Evolutionary conservation across 2,797 vertebrate genomes (phyloP).

Genomic region (Meda fulgida): DNA sequence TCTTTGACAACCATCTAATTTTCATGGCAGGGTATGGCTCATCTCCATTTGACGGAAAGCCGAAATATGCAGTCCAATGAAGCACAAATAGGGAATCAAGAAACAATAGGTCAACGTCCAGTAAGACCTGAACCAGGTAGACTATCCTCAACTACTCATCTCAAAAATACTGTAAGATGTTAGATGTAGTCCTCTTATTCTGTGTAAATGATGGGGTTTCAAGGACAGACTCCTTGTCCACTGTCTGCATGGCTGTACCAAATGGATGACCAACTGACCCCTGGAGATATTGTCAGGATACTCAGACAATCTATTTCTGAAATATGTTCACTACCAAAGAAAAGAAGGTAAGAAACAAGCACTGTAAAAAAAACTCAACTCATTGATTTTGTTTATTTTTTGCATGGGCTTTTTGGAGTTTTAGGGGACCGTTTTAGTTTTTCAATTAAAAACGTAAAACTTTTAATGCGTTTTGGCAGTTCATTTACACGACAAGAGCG

Average conservation of each 20-base stretch:
- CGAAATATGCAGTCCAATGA: neutral
- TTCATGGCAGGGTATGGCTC: neutral
- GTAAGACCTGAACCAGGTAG: neutral
- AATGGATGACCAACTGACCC: slow-evolving; percentile 47
- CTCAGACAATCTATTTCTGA: slow-evolving; percentile 60
- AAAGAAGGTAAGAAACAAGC: slow-evolving; percentile 56
- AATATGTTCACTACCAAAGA: slow-evolving; percentile 55
- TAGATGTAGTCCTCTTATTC: neutral
- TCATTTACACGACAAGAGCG: too few species aligned
- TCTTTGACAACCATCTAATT: neutral
- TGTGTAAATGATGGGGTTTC: neutral
- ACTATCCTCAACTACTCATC: neutral
- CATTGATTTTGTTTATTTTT: neutral
- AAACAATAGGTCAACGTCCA: neutral
- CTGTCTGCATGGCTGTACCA: slow-evolving; percentile 69
- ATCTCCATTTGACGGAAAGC: neutral
- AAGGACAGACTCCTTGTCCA: slow-evolving; percentile 54
- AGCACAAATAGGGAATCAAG: neutral
- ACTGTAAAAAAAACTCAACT: too few species aligned
- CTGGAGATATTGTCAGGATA: slow-evolving; percentile 63
- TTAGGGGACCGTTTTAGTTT: too few species aligned
- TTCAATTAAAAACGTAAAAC: too few species aligned
- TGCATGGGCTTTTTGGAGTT: neutral
- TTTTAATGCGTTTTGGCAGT: too few species aligned
- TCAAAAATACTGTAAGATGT: neutral